phyloP scores from a whole-genome alignment of 1,140 invertebrate species.

The Centruroides sculpturatus region DNA sequence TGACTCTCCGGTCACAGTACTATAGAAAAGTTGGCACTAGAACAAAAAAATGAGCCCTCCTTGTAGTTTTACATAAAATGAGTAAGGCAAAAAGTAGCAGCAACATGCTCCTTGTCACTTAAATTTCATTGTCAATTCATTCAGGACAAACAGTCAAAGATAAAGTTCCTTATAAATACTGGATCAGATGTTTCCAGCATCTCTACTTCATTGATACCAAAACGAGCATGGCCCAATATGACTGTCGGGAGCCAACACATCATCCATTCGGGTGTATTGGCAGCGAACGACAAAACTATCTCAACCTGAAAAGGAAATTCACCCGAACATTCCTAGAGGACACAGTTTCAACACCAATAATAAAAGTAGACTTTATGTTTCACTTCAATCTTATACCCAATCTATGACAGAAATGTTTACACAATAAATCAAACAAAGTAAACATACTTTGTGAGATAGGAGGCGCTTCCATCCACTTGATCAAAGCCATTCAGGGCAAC shows the following conservation, averaged over 20 bases:
- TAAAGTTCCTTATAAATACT: constrained; percentile 9
- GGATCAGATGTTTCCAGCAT: constrained; percentile 4
- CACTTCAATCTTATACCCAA: constrained; percentile 6
- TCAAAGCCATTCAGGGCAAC: background rate
- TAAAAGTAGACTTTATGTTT: constrained; percentile 11
- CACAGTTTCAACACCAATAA: constrained; percentile 1
- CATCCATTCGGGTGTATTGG: constrained; percentile 2
- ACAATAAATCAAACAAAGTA: background rate
- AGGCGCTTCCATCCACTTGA: background rate
- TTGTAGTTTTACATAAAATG: background rate
- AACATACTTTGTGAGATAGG: background rate
- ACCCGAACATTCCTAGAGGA: background rate
- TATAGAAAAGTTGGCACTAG: constrained; percentile 7
- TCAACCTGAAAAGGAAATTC: constrained; percentile 1
- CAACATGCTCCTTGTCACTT: background rate
- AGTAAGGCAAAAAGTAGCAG: too few species aligned
- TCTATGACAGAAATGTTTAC: background rate
- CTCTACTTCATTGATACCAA: background rate
- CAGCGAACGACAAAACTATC: background rate
- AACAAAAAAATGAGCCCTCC: constrained; percentile 1
- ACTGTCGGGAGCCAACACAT: constrained; percentile 7
- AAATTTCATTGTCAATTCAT: constrained; percentile 8
- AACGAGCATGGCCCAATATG: background rate
- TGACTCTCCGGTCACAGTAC: too few species aligned
- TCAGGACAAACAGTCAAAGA: background rate